Base-by-base conservation (phyloP, 2,113 vertebrate genomes). In the Anguilla rostrata region DNA sequence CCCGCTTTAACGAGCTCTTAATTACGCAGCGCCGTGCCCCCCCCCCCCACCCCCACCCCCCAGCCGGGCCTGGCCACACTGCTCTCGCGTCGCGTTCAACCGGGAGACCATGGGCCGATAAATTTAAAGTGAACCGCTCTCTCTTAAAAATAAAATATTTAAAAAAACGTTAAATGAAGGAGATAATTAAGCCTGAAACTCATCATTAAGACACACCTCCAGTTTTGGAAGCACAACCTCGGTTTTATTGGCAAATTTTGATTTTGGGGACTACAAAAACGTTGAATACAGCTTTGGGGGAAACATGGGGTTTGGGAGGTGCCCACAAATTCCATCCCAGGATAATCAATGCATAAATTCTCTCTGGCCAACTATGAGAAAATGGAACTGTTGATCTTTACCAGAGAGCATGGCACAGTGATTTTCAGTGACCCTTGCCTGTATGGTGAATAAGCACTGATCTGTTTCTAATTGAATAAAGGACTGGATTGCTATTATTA, bases 61-160 rank as follows among this genome's bases (percentile, higher is more conserved):
- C 43, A 2, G 43, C 43, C 8, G 20, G 81, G 8, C 29, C 43
- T 22, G 5, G 20, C 8, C 26, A 11, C 4, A 1, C 15, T 15
- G 3, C 0, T 7, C 4, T 18, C 6, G 15, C 12, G 43, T 4
- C 83, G 79, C 79, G 89, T 90, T 89, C 81, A 84, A 84, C 87
- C 88, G 75, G 85, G 88, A n/a, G n/a, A 82, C 84, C 57, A 40
- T 80, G 43, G 83, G 57, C 84, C 53, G 87, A 71, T 87, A 34
- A 84, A 85, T 79, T 85, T 85, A 81, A 82, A 46, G 34, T 39
- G 86, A 87, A 83, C 66, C 86, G 60, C 56, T 85, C 43, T 43
- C 82, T 39, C 29, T 2, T 2, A 53, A 53, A 53, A 53, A 46
- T 5, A 46, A 46, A 46, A 46, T 1, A 46, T 6, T 5, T 1